phyloP scores from a whole-genome alignment of 2,797 vertebrate genomes.

The Darevskia mixta region DNA sequence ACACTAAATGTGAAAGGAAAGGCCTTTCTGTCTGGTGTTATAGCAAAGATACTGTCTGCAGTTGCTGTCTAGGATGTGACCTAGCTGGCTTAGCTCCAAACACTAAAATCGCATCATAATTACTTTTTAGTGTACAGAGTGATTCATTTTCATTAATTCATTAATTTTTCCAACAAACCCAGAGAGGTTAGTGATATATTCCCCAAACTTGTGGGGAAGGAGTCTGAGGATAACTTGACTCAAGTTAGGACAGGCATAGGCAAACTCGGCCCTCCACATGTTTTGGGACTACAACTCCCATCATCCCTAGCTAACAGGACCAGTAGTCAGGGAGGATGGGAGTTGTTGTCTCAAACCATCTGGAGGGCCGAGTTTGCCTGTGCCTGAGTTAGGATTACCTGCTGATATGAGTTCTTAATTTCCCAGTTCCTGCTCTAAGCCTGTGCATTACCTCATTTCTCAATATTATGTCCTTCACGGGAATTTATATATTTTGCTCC shows the following conservation, averaged over 20 bases:
- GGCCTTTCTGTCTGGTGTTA: not conserved
- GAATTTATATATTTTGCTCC: not conserved
- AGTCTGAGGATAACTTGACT: not conserved
- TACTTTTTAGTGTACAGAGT: not conserved
- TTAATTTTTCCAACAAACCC: slow-evolving; percentile 1
- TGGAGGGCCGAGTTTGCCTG: too few species aligned
- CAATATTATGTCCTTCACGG: not conserved
- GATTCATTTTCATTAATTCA: not conserved
- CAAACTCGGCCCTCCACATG: too few species aligned
- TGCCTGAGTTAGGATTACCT: not conserved
- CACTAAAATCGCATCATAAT: not conserved
- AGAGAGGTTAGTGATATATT: not conserved
- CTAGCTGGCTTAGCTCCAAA: not conserved
- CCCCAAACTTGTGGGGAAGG: not conserved
- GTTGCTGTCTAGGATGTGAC: not conserved
- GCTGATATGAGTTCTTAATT: not conserved
- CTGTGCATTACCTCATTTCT: not conserved
- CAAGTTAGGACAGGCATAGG: not conserved
- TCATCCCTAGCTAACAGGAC: too few species aligned
- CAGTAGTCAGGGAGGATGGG: too few species aligned
- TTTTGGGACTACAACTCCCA: too few species aligned
- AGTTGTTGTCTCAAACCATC: too few species aligned
- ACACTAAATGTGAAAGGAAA: not conserved
- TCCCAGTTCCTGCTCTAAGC: not conserved
- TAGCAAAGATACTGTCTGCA: not conserved